Base-by-base conservation (phyloP, 2,888 invertebrate genomes). In the Plebejus melissa region DNA sequence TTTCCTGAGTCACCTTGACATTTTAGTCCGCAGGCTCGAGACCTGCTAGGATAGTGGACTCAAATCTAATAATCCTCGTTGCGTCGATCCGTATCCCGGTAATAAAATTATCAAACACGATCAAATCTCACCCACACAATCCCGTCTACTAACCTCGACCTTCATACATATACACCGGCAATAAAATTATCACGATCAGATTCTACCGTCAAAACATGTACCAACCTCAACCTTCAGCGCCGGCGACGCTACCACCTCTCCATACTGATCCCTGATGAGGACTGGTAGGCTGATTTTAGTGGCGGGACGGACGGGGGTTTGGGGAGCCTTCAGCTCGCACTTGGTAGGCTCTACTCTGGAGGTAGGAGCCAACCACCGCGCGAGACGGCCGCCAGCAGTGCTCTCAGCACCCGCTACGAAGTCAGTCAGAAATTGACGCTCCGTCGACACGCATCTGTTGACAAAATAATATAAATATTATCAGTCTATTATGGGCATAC, bases 331-430 rank as follows among this genome's bases (percentile, higher is more conserved):
- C 76, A 98, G 95, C 88, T 98, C 97, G 88, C 98, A 98, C 85
- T 97, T 96, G 77, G 95, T 85, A 0, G 98, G 98, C 89, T 99
- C 99, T 74, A 99, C 96, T 80, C 97, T 96, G 41, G 98, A 96
- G 83, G 98, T 98, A 1, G 98, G 98, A 85, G 98, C 98, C 76
- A 99, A 91, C 99, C 99, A 99, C 85, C 97, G 96, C 0, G 99
- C 98, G 80, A 99, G 93, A 75, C 99, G 95, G 4, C 98, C 99
- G 0, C 99, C 99, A 1, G 98, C 97, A 0, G 96, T 95, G 11
- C 97, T 97, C 32, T 97, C 95, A 0, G 96, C 96, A 76, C 98
- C 98, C 54, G 96, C 95, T 74, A 99, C 98, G 86, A 99, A 98
- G 87, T 99, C 99, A 77, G 97, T 96, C 75, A 99, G 95, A 88